A percentile compares a stretch with the other conserved stretches of the same genome.
These are phyloP conservation scores for Platypus cylindrus DNA, from an alignment of 2,888 invertebrate species.

Conservation along the genomic window DNA sequence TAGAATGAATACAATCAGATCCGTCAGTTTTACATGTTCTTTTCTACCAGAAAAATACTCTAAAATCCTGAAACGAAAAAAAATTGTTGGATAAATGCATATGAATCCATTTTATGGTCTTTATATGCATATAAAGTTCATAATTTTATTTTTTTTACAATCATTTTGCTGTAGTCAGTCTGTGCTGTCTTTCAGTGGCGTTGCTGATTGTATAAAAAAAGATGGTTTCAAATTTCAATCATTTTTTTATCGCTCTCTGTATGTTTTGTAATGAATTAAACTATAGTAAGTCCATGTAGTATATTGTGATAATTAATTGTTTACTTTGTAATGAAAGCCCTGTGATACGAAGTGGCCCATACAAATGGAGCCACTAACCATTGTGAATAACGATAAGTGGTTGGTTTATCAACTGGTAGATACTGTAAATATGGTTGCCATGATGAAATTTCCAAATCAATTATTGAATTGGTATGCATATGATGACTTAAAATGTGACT, in stretches of 20 bases:
- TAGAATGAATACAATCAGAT: constrained; percentile 34
- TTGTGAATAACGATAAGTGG: constrained; percentile 32
- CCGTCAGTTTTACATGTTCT: constrained; percentile 20
- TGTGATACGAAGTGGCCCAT: constrained; percentile 27
- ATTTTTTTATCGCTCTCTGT: too few species aligned
- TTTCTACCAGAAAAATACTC: constrained; percentile 15
- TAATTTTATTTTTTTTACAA: too few species aligned
- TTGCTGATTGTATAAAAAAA: too few species aligned
- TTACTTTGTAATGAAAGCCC: constrained; percentile 37
- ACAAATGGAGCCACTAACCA: constrained; percentile 29
- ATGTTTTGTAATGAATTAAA: too few species aligned
- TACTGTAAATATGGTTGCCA: constrained; percentile 53
- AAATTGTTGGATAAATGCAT: neutral
- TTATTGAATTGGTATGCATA: constrained; percentile 60
- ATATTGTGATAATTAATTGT: too few species aligned
- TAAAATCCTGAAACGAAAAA: constrained; percentile 15
- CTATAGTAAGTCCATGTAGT: too few species aligned
- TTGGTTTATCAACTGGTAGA: constrained; percentile 46
- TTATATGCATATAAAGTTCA: too few species aligned
- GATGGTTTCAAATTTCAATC: too few species aligned
- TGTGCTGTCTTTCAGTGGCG: too few species aligned
- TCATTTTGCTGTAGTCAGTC: too few species aligned
- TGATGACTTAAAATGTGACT: constrained; percentile 70
- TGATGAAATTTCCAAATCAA: constrained; percentile 58
- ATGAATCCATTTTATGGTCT: too few species aligned